Evolutionary conservation across 1,140 invertebrate species (phyloP), one percentile per base, ranked within the genome.

Genomic region (Cydia strobilella): DNA sequence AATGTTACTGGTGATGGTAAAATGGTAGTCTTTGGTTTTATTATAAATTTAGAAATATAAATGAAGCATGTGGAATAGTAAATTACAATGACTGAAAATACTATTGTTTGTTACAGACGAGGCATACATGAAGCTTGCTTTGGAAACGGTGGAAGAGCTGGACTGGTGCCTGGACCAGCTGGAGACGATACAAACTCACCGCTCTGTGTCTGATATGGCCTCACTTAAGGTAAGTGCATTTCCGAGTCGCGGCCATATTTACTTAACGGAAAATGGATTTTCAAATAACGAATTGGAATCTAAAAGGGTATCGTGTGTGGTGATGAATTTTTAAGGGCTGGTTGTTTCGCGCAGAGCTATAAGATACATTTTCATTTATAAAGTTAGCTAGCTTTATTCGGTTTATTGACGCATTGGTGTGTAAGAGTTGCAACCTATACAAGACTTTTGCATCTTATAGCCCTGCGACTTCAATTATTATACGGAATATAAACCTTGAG

Each of bases 101-200:
- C 0, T 51, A 1, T 12, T 63, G 48, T 74, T 89, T 88, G 81
- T 88, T 90, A 0, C 85, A 97, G 98, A 99, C 94, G 98, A 99
- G 88, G 94, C 96, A 79, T 98, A 98, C 93, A 96, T 97, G 93
- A 98, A 98, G 91, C 93, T 99, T 84, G 98, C 98, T 63, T 94
- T 98, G 87, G 98, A 99, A 92, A 99, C 98, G 20, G 96, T 99
- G 94, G 98, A 99, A 91, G 99, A 99, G 94, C 94, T 99, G 89
- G 99, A 99, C 94, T 99, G 99, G 99, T 99, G 99, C 93, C 94
- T 99, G 93, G 98, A 99, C 94, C 99, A 99, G 94, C 94, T 99
- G 93, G 99, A 99, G 94, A 99, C 98, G 74, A 99, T 99, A 91
- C 99, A 99, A 95, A 99, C 99, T 65, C 98, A 99, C 94, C 96